Conservation (phyloP, 2,888 invertebrate genomes). For the Mycogona germanica region DNA sequence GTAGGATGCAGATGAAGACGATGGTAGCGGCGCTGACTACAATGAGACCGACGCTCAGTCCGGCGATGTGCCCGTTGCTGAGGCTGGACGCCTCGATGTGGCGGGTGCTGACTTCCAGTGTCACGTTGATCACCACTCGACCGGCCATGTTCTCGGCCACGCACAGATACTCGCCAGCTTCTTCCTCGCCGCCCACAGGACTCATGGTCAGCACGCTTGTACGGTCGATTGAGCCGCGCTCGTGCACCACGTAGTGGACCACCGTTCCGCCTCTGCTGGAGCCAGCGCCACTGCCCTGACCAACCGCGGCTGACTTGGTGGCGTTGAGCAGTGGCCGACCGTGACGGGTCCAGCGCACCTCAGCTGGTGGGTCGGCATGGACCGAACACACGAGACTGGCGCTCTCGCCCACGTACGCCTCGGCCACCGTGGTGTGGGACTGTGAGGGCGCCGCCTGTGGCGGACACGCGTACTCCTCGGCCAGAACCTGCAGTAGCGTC, state of each 20-base stretch:
- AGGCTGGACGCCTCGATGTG: conserved; percentile 4
- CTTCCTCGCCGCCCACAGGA: conserved; percentile 59
- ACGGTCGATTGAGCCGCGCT: neutral
- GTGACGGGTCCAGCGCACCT: conserved; percentile 20
- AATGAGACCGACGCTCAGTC: conserved; percentile 8
- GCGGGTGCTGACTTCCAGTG: conserved; percentile 38
- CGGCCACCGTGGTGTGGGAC: neutral
- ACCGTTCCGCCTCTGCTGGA: neutral
- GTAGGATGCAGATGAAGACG: conserved; percentile 7
- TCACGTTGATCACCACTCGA: conserved; percentile 62
- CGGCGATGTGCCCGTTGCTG: conserved; percentile 9
- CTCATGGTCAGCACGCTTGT: conserved; percentile 61
- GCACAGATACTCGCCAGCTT: conserved; percentile 77
- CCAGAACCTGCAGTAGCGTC: neutral
- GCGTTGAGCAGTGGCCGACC: conserved; percentile 7
- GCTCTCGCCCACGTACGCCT: conserved; percentile 7
- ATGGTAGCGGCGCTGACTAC: conserved; percentile 3
- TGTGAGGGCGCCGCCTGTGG: conserved; percentile 3
- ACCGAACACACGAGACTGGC: conserved; percentile 24
- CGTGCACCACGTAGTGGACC: neutral
- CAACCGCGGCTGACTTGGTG: too few relatives aligned
- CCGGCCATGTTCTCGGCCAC: conserved; percentile 78
- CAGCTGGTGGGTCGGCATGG: conserved; percentile 23
- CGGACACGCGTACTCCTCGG: conserved; percentile 17
- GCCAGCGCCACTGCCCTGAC: too few relatives aligned